These are phyloP conservation scores for Leptinotarsa undecemlineata DNA, from an alignment of 1,140 invertebrate genomes.

Conservation along the genomic window DNA sequence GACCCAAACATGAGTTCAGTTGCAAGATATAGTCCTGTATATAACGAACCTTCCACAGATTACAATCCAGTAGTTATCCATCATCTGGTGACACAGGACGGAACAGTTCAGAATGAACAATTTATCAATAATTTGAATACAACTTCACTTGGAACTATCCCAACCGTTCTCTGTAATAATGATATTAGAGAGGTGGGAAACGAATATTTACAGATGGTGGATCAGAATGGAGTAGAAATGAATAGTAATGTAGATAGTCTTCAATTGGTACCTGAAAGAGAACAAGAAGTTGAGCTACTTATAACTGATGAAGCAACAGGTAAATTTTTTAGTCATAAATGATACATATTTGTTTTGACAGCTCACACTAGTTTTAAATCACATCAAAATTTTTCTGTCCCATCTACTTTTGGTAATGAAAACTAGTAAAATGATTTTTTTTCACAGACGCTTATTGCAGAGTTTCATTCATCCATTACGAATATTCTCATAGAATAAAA, in stretches of 20 bases:
- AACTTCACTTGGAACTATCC: slow-evolving; percentile 33
- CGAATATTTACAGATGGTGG: slow-evolving; percentile 53
- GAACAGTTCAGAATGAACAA: slow-evolving; percentile 28
- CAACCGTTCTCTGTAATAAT: slow-evolving; percentile 45
- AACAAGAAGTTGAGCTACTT: slow-evolving; percentile 52
- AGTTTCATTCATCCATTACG: too few species aligned
- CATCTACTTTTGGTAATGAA: too few species aligned
- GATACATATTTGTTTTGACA: too few species aligned
- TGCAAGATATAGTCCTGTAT: slow-evolving; percentile 62
- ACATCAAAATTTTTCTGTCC: too few species aligned
- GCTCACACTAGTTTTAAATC: too few species aligned
- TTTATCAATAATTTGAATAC: slow-evolving; percentile 32
- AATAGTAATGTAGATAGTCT: slow-evolving; percentile 22
- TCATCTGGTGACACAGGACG: slow-evolving; percentile 47
- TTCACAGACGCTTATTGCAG: too few species aligned
- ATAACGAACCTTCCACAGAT: slow-evolving; percentile 56
- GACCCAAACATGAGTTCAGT: slow-evolving; percentile 65
- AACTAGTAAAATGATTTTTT: too few species aligned
- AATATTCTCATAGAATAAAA: too few species aligned
- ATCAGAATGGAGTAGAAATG: slow-evolving; percentile 16
- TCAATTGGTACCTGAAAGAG: slow-evolving; percentile 33
- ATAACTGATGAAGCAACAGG: slow-evolving; percentile 54
- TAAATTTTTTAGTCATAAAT: slow-evolving; percentile 21
- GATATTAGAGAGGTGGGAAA: slow-evolving; percentile 48
- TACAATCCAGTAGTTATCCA: slow-evolving; percentile 61